Conservation (phyloP, 2,113 vertebrate species). For the Catharus bicknelli region DNA sequence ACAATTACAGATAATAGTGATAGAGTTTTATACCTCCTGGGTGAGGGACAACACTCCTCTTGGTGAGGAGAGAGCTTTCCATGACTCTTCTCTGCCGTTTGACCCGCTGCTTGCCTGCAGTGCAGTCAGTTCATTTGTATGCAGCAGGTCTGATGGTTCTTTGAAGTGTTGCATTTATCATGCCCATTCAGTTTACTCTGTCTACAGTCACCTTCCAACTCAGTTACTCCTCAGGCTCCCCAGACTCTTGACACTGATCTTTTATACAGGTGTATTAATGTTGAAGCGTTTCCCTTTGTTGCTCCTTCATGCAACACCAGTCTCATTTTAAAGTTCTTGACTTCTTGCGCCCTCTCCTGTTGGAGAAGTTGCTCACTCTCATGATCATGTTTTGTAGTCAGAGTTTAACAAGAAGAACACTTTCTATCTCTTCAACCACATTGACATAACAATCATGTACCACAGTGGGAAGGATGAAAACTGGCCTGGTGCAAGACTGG, state of each 20-base stretch:
- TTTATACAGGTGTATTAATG: neutral
- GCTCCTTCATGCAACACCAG: neutral
- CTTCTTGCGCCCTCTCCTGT: slow-evolving; percentile 35
- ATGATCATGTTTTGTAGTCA: slow-evolving; percentile 69
- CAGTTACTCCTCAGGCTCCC: neutral
- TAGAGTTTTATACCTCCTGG: neutral
- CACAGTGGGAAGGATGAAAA: slow-evolving; percentile 77
- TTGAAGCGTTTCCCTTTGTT: neutral
- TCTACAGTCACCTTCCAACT: neutral
- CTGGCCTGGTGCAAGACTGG: slow-evolving; percentile 80
- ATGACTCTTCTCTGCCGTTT: neutral
- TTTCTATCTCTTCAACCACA: slow-evolving; percentile 90
- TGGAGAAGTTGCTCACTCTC: slow-evolving; percentile 28
- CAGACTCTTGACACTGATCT: neutral
- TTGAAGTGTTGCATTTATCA: neutral
- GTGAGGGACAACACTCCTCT: neutral
- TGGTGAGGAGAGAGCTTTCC: neutral
- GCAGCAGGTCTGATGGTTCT: neutral
- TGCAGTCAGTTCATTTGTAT: neutral
- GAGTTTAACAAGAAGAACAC: slow-evolving; percentile 89
- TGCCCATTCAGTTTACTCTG: neutral
- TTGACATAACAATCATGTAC: slow-evolving; percentile 88
- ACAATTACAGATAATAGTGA: neutral
- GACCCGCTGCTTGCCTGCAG: neutral
- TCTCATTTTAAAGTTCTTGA: neutral